A percentile compares a stretch with the other conserved stretches of the same genome.
phyloP scores from a whole-genome alignment of 1,140 invertebrate genomes.

The Listronotus oregonensis region DNA sequence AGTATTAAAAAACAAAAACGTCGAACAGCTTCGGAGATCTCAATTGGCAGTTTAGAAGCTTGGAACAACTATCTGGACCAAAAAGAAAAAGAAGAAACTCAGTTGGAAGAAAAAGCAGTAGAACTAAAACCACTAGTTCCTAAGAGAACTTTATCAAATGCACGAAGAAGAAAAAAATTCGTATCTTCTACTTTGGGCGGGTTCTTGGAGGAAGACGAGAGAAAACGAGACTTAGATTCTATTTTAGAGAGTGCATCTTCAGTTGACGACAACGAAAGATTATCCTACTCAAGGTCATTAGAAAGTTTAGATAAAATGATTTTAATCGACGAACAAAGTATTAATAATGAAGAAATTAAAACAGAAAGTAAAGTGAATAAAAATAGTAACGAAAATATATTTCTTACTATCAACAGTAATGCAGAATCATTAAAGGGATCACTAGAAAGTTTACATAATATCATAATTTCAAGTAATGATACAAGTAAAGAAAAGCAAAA shows the following conservation, averaged over 20 bases:
- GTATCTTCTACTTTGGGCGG: constrained; percentile 44
- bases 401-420: too few species aligned
- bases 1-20: constrained; percentile 27
- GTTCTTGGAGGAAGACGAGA: constrained; percentile 34
- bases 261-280: constrained; percentile 2
- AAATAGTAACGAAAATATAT: too few species aligned
- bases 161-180: constrained; percentile 37
- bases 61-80: constrained; percentile 41
- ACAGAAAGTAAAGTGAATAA: too few species aligned
- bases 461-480: too few species aligned
- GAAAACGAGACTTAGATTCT: constrained; percentile 14
- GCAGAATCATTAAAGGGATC: too few species aligned
- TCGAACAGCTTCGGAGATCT: constrained; percentile 31
- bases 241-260: constrained; percentile 17
- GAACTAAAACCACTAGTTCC: constrained; percentile 14
- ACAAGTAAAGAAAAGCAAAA: too few species aligned
- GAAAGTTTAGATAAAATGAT: constrained; percentile 2
- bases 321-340: neutral
- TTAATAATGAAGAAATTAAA: too few species aligned
- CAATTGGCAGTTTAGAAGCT: constrained; percentile 27
- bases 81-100: constrained; percentile 22
- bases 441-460: too few species aligned
- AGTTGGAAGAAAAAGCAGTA: neutral
- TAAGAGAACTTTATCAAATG: constrained; percentile 25
- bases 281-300: neutral